Evolutionary conservation across 2,888 invertebrate genomes (phyloP), one percentile per base, ranked within the genome.

Genomic region (Perizoma affinitatum): DNA sequence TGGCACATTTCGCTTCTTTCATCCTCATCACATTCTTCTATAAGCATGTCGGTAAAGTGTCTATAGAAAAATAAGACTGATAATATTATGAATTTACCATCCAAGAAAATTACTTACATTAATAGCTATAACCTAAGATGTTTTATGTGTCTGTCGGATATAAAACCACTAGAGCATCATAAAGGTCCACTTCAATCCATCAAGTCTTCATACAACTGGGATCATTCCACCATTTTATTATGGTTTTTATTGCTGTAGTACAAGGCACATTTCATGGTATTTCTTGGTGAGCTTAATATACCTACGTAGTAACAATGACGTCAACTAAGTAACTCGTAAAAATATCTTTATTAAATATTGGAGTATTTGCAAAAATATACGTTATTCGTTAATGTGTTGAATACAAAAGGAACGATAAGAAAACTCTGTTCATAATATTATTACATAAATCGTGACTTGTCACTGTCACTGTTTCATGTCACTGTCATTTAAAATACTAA

Each of bases 161-260:
- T 59, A 63, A 63, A 63, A 58, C 55, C 58, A 63, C 58, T 60
- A 57, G 48, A 64, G 57, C 58, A 47, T 47, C 56, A 54, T 64
- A 60, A 58, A 61, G 51, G 48, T 48, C 54, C 57, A 60, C 54
- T 60, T 54, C 53, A 54, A 61, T 64, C 60, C 54, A 64, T 64
- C 60, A 58, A 55, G 58, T 46, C 49, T 51, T 51, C 58, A 48
- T 51, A 54, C 53, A 54, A 49, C 61, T 52, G 53, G 40, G 41
- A 43, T 48, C 34, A 35, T 33, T 47, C 35, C 40, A 50, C 42
- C 33, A 46, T 55, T 58, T 52, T 45, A 63, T 58, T 41, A 58
- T 49, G 33, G 45, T 42, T 58, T 63, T 63, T 63, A 58, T 58
- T 49, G 44, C 44, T 8, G 11, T 43, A 36, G 45, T 7, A 49